phyloP scores from a whole-genome alignment of 2,888 invertebrate species.

The Lutraria lutraria region DNA sequence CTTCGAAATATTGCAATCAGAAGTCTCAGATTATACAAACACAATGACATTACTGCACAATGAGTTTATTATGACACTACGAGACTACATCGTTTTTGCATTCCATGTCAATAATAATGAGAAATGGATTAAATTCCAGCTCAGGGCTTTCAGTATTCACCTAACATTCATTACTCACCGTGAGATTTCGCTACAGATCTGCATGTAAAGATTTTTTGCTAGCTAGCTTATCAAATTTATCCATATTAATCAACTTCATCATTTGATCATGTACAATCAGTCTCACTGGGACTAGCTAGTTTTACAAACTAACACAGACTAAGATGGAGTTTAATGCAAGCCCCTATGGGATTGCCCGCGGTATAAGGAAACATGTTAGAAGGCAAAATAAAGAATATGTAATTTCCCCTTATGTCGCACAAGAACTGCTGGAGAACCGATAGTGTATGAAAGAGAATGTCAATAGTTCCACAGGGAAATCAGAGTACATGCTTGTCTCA shows the following conservation, averaged over 20 bases:
- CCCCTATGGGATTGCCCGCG: conserved; percentile 15
- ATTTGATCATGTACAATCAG: conserved; percentile 28
- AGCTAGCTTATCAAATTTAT: conserved; percentile 28
- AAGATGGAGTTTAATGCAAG: conserved; percentile 12
- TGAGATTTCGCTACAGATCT: background rate
- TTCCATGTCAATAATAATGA: conserved; percentile 17
- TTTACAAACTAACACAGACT: conserved; percentile 36
- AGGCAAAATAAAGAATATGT: conserved; percentile 64
- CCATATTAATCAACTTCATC: conserved; percentile 32
- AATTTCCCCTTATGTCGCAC: conserved; percentile 55
- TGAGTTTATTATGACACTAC: background rate
- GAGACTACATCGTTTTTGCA: conserved; percentile 1
- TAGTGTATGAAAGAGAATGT: conserved; percentile 59
- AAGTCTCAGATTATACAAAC: conserved; percentile 15
- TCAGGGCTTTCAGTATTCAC: conserved; percentile 3
- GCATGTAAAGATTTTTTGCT: background rate
- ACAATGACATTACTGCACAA: conserved; percentile 3
- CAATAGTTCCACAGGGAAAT: conserved; percentile 57
- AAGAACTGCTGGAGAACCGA: conserved; percentile 35
- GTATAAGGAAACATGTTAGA: conserved; percentile 32
- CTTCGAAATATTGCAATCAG: conserved; percentile 16
- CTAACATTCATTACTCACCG: conserved; percentile 20
- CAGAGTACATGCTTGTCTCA: conserved; percentile 46
- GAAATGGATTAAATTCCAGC: conserved; percentile 16
- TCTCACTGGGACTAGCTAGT: conserved; percentile 20